phyloP scores from a whole-genome alignment of 2,113 vertebrate species.

The Hippocampus comes region DNA sequence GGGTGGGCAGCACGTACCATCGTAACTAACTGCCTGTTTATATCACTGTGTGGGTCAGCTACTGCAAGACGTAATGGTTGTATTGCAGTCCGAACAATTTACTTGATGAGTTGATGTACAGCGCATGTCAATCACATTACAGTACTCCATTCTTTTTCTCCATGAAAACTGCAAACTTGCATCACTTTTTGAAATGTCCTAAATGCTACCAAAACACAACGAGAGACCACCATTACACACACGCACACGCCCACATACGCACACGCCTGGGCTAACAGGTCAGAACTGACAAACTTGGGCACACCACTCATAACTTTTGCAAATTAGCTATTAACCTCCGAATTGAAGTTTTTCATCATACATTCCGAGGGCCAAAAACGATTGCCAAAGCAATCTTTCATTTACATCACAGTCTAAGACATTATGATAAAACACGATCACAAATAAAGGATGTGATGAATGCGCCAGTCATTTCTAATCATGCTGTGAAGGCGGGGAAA shows the following conservation, averaged over 20 bases:
- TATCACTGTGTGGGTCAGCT: neutral
- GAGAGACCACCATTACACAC: too few species aligned
- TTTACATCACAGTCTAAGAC: neutral
- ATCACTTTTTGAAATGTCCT: neutral
- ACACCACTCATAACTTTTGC: too few species aligned
- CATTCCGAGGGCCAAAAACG: neutral
- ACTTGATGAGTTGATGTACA: neutral
- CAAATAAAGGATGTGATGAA: neutral
- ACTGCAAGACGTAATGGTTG: conserved; percentile 7
- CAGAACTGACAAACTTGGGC: too few species aligned
- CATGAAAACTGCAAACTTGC: neutral
- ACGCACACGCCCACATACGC: too few species aligned
- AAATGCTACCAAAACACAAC: too few species aligned
- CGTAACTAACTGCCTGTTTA: neutral
- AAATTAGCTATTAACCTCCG: too few species aligned
- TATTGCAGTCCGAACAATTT: conserved; percentile 5
- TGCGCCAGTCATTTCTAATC: neutral
- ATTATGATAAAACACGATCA: neutral
- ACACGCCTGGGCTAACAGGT: too few species aligned
- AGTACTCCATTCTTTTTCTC: neutral
- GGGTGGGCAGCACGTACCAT: neutral
- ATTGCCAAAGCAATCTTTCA: neutral
- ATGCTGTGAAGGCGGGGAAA: neutral
- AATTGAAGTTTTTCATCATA: too few species aligned
- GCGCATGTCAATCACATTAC: conserved; percentile 2